Conservation (phyloP, 2,113 vertebrate genomes). For the Perca flavescens region DNA sequence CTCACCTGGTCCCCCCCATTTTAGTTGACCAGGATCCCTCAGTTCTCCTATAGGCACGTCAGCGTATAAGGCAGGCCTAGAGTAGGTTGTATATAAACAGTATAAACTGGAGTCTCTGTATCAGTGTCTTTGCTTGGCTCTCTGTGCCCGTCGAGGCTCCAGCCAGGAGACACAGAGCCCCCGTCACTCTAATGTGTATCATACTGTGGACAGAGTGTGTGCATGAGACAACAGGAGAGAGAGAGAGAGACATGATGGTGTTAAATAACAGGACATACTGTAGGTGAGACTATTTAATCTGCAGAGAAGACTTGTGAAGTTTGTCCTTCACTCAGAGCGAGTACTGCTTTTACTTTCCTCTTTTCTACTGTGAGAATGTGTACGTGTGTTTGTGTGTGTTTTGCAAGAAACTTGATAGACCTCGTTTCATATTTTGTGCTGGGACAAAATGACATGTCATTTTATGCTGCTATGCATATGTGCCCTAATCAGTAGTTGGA, state of each 20-base stretch:
- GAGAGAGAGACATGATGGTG: constrained; percentile 31
- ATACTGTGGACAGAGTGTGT: constrained; percentile 55
- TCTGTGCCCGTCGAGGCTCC: constrained; percentile 59
- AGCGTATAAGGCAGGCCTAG: constrained; percentile 53
- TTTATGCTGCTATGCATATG: constrained; percentile 68
- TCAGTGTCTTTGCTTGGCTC: constrained; percentile 73
- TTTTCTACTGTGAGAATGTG: constrained; percentile 75
- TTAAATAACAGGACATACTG: constrained; percentile 34
- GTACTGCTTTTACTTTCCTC: constrained; percentile 59
- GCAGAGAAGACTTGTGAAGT: constrained; percentile 60
- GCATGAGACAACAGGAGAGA: constrained; percentile 39
- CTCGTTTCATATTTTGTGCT: constrained; percentile 60
- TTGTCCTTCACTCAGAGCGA: constrained; percentile 51
- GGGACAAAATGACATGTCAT: constrained; percentile 44
- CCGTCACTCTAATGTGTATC: constrained; percentile 56
- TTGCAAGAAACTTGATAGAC: constrained; percentile 62
- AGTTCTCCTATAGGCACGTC: constrained; percentile 45
- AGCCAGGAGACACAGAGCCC: constrained; percentile 34
- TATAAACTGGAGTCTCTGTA: constrained; percentile 71
- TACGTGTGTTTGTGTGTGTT: constrained; percentile 62
- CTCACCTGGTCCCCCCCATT: constrained; percentile 6
- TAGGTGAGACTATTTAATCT: constrained; percentile 50
- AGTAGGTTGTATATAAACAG: constrained; percentile 67
- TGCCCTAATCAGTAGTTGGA: constrained; percentile 41
- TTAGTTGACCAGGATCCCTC: constrained; percentile 52